Conservation (phyloP, 37 sponge, comb jelly and placozoan genomes). For the Spongilla lacustris region DNA sequence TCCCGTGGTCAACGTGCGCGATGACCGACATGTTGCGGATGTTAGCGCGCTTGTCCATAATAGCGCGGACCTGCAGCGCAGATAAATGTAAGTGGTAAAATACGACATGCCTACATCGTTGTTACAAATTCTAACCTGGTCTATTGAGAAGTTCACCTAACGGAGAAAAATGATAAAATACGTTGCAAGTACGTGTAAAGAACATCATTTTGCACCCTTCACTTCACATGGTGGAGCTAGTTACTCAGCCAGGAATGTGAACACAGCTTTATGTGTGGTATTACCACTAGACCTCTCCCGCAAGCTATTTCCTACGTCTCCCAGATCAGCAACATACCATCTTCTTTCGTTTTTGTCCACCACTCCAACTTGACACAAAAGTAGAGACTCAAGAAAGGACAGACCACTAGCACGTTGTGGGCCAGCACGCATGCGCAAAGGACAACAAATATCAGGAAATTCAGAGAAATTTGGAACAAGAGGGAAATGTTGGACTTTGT, state of each 20-base stretch:
- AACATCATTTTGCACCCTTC: background rate
- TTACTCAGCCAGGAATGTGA: too few relatives aligned
- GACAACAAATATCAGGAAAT: background rate
- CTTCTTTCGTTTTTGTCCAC: background rate
- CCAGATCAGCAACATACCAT: background rate
- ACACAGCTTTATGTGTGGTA: too few relatives aligned
- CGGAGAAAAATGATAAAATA: background rate
- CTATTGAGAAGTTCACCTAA: constrained; percentile 97
- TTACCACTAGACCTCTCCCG: too few relatives aligned
- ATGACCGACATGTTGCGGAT: constrained; percentile 99
- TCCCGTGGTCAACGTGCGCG: constrained; percentile 99
- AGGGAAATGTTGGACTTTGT: constrained; percentile 78
- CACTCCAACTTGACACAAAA: background rate
- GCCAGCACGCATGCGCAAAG: background rate
- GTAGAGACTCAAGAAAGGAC: background rate
- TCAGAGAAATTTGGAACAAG: background rate
- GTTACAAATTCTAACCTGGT: constrained; percentile 66
- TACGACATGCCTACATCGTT: background rate
- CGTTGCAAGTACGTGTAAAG: background rate
- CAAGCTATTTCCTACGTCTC: too few relatives aligned
- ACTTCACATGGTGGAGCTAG: too few relatives aligned
- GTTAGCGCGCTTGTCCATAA: constrained; percentile 98
- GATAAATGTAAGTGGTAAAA: background rate
- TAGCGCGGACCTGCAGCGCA: constrained; percentile 85
- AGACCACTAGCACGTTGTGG: background rate